Evolutionary conservation across 2,113 vertebrate genomes (phyloP), one percentile per base, ranked within the genome.

Genomic region (Nymphicus hollandicus): DNA sequence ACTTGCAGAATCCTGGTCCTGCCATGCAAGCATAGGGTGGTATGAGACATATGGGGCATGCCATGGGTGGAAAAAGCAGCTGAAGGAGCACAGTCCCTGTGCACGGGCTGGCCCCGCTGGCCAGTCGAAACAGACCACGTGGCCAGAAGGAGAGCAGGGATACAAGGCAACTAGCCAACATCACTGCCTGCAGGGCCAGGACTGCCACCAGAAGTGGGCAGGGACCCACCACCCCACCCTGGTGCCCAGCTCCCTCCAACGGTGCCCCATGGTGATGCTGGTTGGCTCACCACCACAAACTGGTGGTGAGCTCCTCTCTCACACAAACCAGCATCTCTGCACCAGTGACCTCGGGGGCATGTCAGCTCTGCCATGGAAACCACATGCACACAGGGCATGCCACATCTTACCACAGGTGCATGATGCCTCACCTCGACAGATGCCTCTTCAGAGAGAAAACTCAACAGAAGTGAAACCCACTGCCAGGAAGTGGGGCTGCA

Each of bases 221-320:
- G 33, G 8, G 9, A 24, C 16, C 15, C 0, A 0, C 7, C 3
- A 3, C 2, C 4, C 17, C 8, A 19, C 5, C 8, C 3, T 11
- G 29, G 35, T 1, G 1, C 2, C 4, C 8, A 6, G 3, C 5
- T 24, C 37, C 10, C 27, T 53, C 50, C 8, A 2, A 10, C 71
- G 1, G 0, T 8, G 11, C 7, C 13, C 33, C 31, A 13, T 0
- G 1, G 5, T 18, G 12, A 71, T 0, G 1, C 3, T 0, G 0
- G 17, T 29, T 6, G 13, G 18, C 20, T 44, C 73, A 47, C 1
- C 2, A 29, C n/a, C 1, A 24, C 33, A 58, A 35, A 58, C 13
- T 7, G 22, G 56, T 35, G 33, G 22, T 58, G 56, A 58, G 2
- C 9, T 13, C 17, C 0, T 4, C 8, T 25, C 18, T 20, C 20